Percentiles rank a stretch among this genome's conserved stretches.
Conservation (phyloP, 2,797 vertebrate genomes). For the Mus spretus region DNA sequence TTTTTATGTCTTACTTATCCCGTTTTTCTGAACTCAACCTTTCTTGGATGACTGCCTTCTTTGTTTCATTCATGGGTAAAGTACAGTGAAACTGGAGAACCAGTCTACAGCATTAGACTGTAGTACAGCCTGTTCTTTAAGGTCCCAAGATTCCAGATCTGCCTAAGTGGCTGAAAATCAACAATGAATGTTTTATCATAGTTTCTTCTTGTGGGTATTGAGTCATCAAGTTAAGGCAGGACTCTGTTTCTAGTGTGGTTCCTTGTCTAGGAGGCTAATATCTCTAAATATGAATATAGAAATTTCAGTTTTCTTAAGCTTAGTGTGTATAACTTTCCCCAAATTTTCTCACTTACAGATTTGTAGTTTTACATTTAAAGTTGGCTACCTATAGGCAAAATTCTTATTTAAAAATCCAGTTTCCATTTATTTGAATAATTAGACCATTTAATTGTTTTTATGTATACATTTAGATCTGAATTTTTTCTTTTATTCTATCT, state of each 20-base stretch:
- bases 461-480: neutral
- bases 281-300: neutral
- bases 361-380: neutral
- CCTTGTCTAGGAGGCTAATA: neutral
- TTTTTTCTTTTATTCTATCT: neutral
- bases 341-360: neutral
- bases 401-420: neutral
- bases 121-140: neutral
- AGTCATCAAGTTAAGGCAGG: neutral
- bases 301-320: neutral
- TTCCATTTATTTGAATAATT: neutral
- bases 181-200: neutral
- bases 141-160: neutral
- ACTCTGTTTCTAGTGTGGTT: neutral
- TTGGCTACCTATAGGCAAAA: neutral
- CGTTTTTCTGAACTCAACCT: neutral
- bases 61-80: neutral
- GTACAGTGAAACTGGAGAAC: neutral
- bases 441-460: neutral
- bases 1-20: neutral
- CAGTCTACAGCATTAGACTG: neutral
- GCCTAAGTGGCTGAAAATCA: neutral
- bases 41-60: neutral
- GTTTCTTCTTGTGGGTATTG: too few species aligned
- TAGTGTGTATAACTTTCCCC: neutral